Evolutionary conservation across 2,113 vertebrate genomes (phyloP).

Genomic region (Cisticola juncidis): DNA sequence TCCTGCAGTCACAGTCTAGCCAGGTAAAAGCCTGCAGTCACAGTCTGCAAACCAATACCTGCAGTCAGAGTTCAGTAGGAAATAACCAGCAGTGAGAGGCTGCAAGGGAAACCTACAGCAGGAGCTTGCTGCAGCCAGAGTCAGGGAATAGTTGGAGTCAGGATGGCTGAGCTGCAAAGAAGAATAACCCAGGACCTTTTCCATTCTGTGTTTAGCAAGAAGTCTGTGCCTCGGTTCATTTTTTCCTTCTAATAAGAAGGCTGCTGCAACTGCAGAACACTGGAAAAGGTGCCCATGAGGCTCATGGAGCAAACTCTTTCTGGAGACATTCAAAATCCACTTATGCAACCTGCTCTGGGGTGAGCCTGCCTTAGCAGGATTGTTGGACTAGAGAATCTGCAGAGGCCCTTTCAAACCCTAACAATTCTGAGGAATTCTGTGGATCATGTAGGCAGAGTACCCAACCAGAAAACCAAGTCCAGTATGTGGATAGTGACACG

Average conservation of each 20-base stretch:
- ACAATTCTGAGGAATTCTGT: not conserved
- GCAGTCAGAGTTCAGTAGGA: not conserved
- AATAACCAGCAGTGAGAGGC: not conserved
- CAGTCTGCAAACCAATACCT: not conserved
- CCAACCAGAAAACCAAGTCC: not conserved
- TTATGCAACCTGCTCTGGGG: not conserved
- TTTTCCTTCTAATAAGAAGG: not conserved
- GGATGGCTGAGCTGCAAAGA: not conserved
- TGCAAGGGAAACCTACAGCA: not conserved
- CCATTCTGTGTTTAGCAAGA: not conserved
- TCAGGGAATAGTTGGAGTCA: not conserved
- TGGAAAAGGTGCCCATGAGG: rapidly evolving
- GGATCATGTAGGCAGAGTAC: not conserved
- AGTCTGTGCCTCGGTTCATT: not conserved
- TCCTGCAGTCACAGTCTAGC: not conserved
- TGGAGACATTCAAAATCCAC: not conserved
- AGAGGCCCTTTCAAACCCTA: not conserved
- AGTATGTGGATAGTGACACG: not conserved
- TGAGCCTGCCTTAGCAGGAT: not conserved
- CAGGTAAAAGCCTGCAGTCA: too few species aligned
- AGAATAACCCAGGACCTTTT: not conserved
- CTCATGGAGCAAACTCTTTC: not conserved
- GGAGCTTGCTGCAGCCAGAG: not conserved
- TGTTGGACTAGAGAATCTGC: not conserved
- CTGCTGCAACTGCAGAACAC: not conserved